Evolutionary conservation across 2,888 invertebrate species (phyloP), one percentile per base, ranked within the genome.

Genomic region (Ctena decussata): DNA sequence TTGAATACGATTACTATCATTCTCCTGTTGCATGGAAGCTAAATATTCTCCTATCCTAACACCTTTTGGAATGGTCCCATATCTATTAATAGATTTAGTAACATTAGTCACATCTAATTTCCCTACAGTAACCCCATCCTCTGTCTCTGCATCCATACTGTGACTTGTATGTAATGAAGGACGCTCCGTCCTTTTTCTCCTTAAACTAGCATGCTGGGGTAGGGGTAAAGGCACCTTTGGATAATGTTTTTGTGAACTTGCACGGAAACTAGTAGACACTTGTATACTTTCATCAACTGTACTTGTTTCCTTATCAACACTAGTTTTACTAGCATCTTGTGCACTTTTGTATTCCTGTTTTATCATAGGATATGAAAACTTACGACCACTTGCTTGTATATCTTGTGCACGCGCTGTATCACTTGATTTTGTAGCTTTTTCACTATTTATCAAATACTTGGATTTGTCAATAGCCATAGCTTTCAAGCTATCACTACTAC

Each of bases 51-150:
- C 99, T 92, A 99, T 99, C 90, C 99, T 97, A 15, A 98, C 98
- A 72, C 98, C 99, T 96, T 99, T 99, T 0, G 99, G 99, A 94
- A 99, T 96, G 15, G 99, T 99, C 27, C 99, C 99, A 95, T 99
- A 99, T 37, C 99, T 97, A 96, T 98, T 99, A 72, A 96, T 96
- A 70, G 98, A 98, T 91, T 98, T 97, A 94, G 98, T 98, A 76
- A 99, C 99, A 96, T 99, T 99, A 96, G 98, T 98, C 90, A 98
- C 98, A 96, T 99, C 99, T 91, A 99, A 96, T 32, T 99, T 98
- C 77, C 98, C 99, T 87, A 99, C 98, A 93, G 90, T 93, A 24
- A 91, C 80, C 57, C 44, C 77, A 11, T 87, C 85, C 8, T 89
- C 89, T 39, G 83, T 80, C 49, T 90, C 87, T 2, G 88, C 92